A percentile compares a stretch with the other conserved stretches of the same genome.
Conservation (phyloP, 2,113 vertebrate species). For the Tonatia bakeri region DNA sequence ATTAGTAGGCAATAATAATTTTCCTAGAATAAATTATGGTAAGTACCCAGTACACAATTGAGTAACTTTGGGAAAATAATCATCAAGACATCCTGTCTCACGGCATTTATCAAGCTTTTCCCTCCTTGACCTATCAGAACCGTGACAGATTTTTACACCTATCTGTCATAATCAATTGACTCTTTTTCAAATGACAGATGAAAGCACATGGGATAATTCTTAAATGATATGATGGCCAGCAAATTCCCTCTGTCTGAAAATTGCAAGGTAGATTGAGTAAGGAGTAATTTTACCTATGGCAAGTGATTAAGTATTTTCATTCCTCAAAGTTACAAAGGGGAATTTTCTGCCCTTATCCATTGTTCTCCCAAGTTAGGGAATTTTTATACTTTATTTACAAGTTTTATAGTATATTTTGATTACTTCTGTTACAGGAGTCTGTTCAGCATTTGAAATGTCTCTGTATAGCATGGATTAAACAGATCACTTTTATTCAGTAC, state of each 20-base stretch:
- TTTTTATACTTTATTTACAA: conserved; percentile 25
- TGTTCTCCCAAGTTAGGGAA: background rate
- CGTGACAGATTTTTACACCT: conserved; percentile 45
- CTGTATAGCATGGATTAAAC: background rate
- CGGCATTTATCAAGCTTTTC: conserved; percentile 8
- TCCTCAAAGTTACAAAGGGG: background rate
- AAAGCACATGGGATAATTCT: conserved; percentile 50
- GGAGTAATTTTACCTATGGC: conserved; percentile 11
- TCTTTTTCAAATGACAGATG: conserved; percentile 47
- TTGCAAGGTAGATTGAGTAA: background rate
- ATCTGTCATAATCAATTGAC: conserved; percentile 53
- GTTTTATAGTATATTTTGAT: background rate
- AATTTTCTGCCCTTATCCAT: background rate
- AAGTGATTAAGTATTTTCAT: background rate
- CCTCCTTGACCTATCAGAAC: background rate
- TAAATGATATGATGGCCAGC: background rate
- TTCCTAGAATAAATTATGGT: conserved; percentile 6
- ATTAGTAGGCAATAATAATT: conserved; percentile 43
- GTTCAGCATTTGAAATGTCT: background rate
- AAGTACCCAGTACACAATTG: conserved; percentile 4
- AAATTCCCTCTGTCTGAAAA: conserved; percentile 39
- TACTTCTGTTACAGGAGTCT: background rate
- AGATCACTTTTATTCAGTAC: background rate
- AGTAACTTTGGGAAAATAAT: conserved; percentile 53
- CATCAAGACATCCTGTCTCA: conserved; percentile 18